Evolutionary conservation across 2,888 invertebrate genomes (phyloP).

Genomic region (Euplagia quadripunctaria): DNA sequence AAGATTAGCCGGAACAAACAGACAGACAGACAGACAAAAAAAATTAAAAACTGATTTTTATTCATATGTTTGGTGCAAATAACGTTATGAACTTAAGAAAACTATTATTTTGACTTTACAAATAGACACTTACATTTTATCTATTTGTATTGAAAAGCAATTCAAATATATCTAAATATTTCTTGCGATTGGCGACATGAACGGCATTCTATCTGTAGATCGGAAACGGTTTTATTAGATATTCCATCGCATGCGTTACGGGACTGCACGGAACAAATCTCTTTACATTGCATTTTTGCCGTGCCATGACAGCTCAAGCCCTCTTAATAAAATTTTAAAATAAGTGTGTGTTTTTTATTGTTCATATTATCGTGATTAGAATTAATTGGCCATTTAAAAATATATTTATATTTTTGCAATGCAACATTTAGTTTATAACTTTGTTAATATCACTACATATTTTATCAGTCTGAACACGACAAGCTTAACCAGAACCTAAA

Average conservation of each 20-base stretch:
- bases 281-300: slow-evolving; percentile 37
- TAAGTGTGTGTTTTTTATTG: background rate
- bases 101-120: no score
- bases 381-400: background rate
- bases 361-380: background rate
- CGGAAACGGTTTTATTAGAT: slow-evolving; percentile 20
- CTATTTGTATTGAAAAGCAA: background rate
- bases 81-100: no score
- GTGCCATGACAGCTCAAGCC: slow-evolving; percentile 7
- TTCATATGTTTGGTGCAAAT: no score
- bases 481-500: no score
- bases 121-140: no score
- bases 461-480: no score
- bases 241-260: slow-evolving; percentile 15
- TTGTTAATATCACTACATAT: no score
- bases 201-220: slow-evolving; percentile 18
- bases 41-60: no score
- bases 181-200: background rate
- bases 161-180: background rate
- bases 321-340: background rate
- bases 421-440: no score
- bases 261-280: slow-evolving; percentile 35
- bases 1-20: no score
- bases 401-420: background rate
- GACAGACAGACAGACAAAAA: no score